Percentiles rank a stretch among this genome's conserved stretches.
phyloP scores from a whole-genome alignment of 2,888 invertebrate species.

The Gisinianus flammeolus region DNA sequence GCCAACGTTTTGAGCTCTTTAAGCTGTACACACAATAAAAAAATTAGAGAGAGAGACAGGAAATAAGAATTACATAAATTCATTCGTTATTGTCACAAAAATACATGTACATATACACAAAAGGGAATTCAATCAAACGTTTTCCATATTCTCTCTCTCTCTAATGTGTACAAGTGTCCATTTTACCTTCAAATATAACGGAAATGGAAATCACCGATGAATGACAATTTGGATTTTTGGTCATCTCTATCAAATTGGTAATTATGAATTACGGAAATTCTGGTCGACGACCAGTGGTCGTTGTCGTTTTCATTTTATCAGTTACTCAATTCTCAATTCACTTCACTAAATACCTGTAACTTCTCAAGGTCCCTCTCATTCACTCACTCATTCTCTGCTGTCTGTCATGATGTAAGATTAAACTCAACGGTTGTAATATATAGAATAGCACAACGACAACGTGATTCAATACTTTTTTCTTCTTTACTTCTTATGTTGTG shows the following conservation, averaged over 20 bases:
- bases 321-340: too few relatives aligned
- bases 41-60: neutral
- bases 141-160: neutral
- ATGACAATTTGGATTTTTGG: neutral
- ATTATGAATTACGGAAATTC: slow-evolving; percentile 26
- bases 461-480: neutral
- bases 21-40: neutral
- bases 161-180: neutral
- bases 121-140: neutral
- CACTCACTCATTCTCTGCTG: too few relatives aligned
- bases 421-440: too few relatives aligned
- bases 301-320: neutral
- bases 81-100: slow-evolving; percentile 2
- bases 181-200: slow-evolving; percentile 28
- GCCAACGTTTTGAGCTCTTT: slow-evolving; percentile 12
- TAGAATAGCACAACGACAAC: neutral
- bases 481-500: neutral
- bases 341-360: neutral
- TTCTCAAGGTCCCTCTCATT: neutral
- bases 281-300: too few relatives aligned
- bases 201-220: slow-evolving; percentile 6
- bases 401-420: too few relatives aligned
- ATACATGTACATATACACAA: neutral
- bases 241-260: neutral
- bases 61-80: neutral